Base-by-base conservation (phyloP, 2,888 invertebrate genomes). In the Notodonta dromedarius region DNA sequence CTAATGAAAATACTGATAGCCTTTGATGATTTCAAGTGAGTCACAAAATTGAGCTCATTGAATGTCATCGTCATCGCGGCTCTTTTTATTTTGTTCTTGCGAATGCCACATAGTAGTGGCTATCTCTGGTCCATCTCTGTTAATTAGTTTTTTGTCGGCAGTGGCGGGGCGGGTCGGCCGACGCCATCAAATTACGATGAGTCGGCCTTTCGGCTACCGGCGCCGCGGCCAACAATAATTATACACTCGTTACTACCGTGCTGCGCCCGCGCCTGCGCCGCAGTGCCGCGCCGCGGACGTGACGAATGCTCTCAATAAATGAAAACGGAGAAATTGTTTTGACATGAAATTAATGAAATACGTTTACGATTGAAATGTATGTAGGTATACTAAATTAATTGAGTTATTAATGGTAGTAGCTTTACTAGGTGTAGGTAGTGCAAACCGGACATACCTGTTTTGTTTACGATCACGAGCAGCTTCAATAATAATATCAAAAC, bases 181-280 rank as follows among this genome's bases (percentile, higher is more conserved):
- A 91, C 93, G 93, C 93, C 93, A 91, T 92, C 93, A 93, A 93
- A 92, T 93, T 93, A 93, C 93, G 91, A 93, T 92, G 93, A 93
- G 93, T 93, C 89, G 92, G 91, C 88, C 88, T 89, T 91, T 91
- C 88, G 88, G 91, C 91, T 91, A 90, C 92, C 90, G 91, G 84
- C 86, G 87, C 87, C 83, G 84, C 79, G 79, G 80, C 83, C 78
- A 79, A 83, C 84, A 86, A 89, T 93, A 93, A 93, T 93, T 93
- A 93, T 88, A 92, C 92, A 93, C 92, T 93, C 91, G 93, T 93
- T 93, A 93, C 93, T 93, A 93, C 93, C 86, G 93, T 90, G 89
- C 89, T 87, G 88, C 88, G 85, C 84, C 79, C 74, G 81, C 82
- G 76, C 76, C 64, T 67, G 48, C 70, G 63, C 69, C 66, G 52